These are phyloP conservation scores for Lepidurus couesii DNA, from an alignment of 1,140 invertebrate genomes.

Conservation along the genomic window DNA sequence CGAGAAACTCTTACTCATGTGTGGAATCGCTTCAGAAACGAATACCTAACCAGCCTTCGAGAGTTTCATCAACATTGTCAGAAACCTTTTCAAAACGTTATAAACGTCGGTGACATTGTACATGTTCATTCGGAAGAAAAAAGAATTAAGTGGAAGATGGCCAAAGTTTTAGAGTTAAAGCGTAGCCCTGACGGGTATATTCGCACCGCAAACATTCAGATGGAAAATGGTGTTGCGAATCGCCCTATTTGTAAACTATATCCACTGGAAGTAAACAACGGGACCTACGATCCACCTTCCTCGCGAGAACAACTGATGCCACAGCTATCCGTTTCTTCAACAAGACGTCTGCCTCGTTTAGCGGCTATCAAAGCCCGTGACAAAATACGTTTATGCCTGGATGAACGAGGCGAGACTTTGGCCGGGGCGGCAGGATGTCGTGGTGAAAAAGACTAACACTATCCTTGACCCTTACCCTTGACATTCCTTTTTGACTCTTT, in stretches of 20 bases:
- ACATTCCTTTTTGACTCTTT: no score
- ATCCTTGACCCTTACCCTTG: no score
- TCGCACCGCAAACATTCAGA: constrained; percentile 2
- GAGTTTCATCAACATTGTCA: neutral
- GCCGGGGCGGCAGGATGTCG: neutral
- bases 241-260: constrained; percentile 5
- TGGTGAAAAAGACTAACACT: neutral
- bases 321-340: no score
- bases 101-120: constrained; percentile 25
- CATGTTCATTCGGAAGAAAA: constrained; percentile 25
- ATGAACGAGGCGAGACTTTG: no score
- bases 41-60: constrained; percentile 33
- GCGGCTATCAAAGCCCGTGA: no score
- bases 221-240: neutral
- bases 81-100: neutral
- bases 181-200: constrained; percentile 9
- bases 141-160: constrained; percentile 25
- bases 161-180: neutral
- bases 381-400: no score
- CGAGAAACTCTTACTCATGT: neutral
- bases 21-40: constrained; percentile 35
- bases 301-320: no score
- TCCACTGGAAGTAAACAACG: constrained; percentile 23
- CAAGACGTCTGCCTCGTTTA: no score
- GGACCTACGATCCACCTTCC: no score